Base-by-base conservation (phyloP, 35 echinoderm and acorn worm genomes). In the Hemicentrotus pulcherrimus region DNA sequence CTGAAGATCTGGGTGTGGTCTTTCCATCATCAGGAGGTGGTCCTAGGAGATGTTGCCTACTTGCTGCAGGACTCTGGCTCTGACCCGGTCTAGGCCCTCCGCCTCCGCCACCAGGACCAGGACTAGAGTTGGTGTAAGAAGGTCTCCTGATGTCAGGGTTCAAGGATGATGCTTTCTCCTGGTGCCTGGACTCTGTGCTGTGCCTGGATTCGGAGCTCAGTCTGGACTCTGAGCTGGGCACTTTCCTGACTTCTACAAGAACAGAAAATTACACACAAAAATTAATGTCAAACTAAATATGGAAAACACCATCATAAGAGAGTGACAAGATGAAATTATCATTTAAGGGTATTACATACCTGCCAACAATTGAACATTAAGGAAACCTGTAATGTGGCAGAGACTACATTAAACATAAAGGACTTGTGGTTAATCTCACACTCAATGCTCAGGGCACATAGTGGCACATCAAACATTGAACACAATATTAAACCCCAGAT, bases 81-180 rank as follows among this genome's bases (percentile, higher is more conserved):
- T 47, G 91, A 16, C 91, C 91, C 13, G 91, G 91, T 93, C 91
- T 93, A 31, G 45, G 46, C 4, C 91, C 91, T 48, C 32, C n/a
- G 13, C 91, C 46, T 46, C 91, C 91, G 0, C 32, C 9, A 46
- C 91, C 91, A 48, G 91, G 91, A 24, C 91, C 48, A 93, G 91
- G 91, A 58, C 91, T 93, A 15, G 91, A 46, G 91, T 93, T 93
- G 48, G 18, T 93, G 48, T 46, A 93, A 47, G 91, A 93, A 31
- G 45, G 47, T 93, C 91, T 47, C 91, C 91, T 93, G 91, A 1
- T 50, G 46, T 93, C 91, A 93, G 46, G 48, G 48, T 47, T 93
- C 91, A 93, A 48, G 22, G 46, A 50, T 30, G 91, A 47, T 19
- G 91, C 0, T n/a, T 47, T 93, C 9, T 93, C 91, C n/a, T 32